Percentiles rank a stretch among this genome's conserved stretches.
phyloP scores from a whole-genome alignment of 2,888 invertebrate species.

The Eupelmus urozonus region DNA sequence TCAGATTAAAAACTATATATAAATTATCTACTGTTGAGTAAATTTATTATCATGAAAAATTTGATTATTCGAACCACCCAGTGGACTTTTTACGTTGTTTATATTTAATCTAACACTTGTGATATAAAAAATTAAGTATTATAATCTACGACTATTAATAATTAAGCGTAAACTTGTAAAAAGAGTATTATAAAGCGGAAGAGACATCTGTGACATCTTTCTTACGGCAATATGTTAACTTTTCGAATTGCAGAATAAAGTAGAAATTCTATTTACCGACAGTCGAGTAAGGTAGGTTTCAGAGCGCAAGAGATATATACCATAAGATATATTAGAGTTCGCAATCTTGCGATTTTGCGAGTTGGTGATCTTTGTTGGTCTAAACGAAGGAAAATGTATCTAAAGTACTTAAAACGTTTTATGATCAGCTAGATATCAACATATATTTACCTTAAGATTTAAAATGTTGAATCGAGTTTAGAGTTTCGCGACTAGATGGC shows the following conservation, averaged over 20 bases:
- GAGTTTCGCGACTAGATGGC: slow-evolving; percentile 11
- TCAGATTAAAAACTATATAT: slow-evolving; percentile 10
- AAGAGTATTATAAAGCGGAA: slow-evolving; percentile 19
- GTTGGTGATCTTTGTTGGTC: no score
- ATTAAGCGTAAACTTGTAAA: slow-evolving; percentile 44
- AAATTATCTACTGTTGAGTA: slow-evolving; percentile 18
- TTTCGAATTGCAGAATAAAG: slow-evolving; percentile 37
- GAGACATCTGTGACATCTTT: slow-evolving; percentile 41
- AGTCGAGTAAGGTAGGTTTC: neutral
- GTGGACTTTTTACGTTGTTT: slow-evolving; percentile 38
- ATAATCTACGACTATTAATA: slow-evolving; percentile 23
- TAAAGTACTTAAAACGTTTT: slow-evolving; percentile 7
- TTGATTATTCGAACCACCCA: neutral
- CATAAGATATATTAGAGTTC: slow-evolving; percentile 23
- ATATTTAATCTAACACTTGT: slow-evolving; percentile 37
- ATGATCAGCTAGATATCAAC: slow-evolving; percentile 24
- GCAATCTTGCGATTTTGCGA: slow-evolving; percentile 10
- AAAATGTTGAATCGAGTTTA: slow-evolving; percentile 21
- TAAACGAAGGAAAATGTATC: neutral
- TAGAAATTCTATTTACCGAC: slow-evolving; percentile 33
- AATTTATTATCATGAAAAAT: neutral
- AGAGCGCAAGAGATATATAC: neutral
- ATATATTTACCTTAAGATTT: slow-evolving; percentile 37
- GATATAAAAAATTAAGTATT: slow-evolving; percentile 45
- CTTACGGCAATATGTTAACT: slow-evolving; percentile 28